Evolutionary conservation across 1,140 invertebrate species (phyloP).

Genomic region (Drosophila lacteicornis): DNA sequence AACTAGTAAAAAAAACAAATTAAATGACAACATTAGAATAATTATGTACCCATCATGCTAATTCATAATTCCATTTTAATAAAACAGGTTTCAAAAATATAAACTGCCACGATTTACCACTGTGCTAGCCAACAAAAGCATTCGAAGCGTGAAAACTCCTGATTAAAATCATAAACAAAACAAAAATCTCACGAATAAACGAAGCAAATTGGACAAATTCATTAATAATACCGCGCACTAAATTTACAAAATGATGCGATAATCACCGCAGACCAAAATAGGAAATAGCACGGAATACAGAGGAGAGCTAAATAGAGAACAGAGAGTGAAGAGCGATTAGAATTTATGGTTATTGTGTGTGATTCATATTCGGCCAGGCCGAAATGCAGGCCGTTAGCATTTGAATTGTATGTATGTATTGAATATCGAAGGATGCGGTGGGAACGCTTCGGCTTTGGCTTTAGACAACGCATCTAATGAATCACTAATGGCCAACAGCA

Average conservation of each 20-base stretch:
- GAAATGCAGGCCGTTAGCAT: constrained; percentile 29
- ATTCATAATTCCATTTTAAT: not conserved
- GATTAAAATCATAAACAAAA: constrained; percentile 57
- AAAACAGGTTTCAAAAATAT: not conserved
- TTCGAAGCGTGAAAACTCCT: constrained; percentile 61
- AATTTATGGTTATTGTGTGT: constrained; percentile 15
- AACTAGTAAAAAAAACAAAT: too few relatives aligned
- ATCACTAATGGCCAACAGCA: constrained; percentile 47
- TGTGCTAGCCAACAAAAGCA: constrained; percentile 10
- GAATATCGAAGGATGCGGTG: constrained; percentile 30
- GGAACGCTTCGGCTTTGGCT: constrained; percentile 19
- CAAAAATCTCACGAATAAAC: constrained; percentile 31
- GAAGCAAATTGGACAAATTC: constrained; percentile 61
- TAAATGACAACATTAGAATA: too few relatives aligned
- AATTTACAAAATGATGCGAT: constrained; percentile 61
- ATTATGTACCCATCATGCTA: not conserved
- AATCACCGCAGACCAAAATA: constrained; percentile 62
- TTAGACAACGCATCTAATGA: constrained; percentile 48
- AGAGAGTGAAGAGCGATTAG: constrained; percentile 8
- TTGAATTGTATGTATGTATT: constrained; percentile 10
- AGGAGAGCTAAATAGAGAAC: not conserved
- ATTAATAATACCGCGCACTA: constrained; percentile 61
- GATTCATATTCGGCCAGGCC: constrained; percentile 38
- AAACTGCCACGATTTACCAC: not conserved
- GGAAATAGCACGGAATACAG: constrained; percentile 38